phyloP scores from a whole-genome alignment of 1,140 invertebrate species.

The Sminthurinus signatus region DNA sequence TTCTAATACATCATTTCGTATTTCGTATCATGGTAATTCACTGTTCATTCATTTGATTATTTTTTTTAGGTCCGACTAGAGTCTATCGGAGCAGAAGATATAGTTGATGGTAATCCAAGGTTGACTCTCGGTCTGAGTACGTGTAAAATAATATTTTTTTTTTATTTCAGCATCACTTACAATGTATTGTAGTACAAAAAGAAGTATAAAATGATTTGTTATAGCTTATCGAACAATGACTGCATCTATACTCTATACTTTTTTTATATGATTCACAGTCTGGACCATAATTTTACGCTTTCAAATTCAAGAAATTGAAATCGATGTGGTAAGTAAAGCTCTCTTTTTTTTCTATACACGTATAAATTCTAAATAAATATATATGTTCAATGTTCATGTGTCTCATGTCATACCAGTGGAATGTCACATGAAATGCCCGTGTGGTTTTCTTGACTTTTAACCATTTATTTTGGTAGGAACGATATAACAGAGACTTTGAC shows the following conservation, averaged over 20 bases:
- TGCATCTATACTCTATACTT: no score
- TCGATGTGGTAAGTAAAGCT: slow-evolving; percentile 70
- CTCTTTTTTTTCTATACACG: no score
- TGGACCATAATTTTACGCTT: slow-evolving; percentile 98
- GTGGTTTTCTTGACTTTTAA: no score
- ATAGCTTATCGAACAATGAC: slow-evolving; percentile 89
- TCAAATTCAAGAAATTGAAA: slow-evolving; percentile 98
- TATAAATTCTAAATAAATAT: no score
- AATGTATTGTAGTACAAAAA: slow-evolving; percentile 98
- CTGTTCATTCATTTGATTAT: not conserved
- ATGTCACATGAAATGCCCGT: no score
- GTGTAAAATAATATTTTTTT: not conserved
- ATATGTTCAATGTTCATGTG: no score
- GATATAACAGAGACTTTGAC: no score
- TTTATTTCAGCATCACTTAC: slow-evolving; percentile 70
- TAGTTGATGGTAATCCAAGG: slow-evolving; percentile 80
- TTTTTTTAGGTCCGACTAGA: slow-evolving; percentile 75
- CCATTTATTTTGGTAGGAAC: no score
- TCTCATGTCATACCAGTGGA: no score
- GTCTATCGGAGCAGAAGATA: slow-evolving; percentile 98
- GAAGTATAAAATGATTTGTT: slow-evolving; percentile 85
- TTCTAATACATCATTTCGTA: no score
- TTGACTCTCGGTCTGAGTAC: slow-evolving; percentile 79
- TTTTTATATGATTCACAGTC: no score
- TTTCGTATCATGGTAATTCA: not conserved